phyloP scores from a whole-genome alignment of 2,888 invertebrate genomes.

The Rhagium mordax region DNA sequence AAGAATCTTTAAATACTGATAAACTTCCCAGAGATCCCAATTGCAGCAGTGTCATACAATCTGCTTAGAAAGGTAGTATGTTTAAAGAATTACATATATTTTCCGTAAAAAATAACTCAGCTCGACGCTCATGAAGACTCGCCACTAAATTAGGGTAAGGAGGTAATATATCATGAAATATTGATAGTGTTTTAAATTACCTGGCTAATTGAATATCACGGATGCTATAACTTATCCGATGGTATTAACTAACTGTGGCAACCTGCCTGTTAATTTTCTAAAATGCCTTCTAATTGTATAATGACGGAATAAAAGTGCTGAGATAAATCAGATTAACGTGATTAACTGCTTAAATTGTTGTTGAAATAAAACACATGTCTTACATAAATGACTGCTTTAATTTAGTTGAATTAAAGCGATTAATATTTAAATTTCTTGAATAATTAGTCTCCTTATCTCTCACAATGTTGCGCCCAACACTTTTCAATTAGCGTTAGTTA shows the following conservation, averaged over 20 bases:
- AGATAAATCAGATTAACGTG: constrained; percentile 19
- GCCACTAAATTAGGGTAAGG: constrained; percentile 42
- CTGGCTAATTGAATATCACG: constrained; percentile 50
- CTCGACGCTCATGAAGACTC: neutral
- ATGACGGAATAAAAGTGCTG: neutral
- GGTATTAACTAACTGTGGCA: constrained; percentile 7
- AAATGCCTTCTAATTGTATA: constrained; percentile 30
- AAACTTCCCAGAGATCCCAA: no score
- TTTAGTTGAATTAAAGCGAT: constrained; percentile 7
- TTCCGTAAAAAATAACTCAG: no score
- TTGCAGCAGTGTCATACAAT: no score
- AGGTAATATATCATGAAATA: constrained; percentile 51
- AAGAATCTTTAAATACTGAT: no score
- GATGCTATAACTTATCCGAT: constrained; percentile 49
- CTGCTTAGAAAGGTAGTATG: no score
- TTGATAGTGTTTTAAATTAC: constrained; percentile 51
- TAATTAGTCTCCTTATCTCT: constrained; percentile 18
- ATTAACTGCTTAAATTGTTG: constrained; percentile 18
- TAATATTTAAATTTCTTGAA: constrained; percentile 27
- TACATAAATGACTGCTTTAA: constrained; percentile 12
- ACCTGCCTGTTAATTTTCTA: constrained; percentile 22
- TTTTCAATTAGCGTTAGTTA: constrained; percentile 21
- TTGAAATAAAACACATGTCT: constrained; percentile 25
- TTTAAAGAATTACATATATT: no score
- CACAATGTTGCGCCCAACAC: constrained; percentile 11